Evolutionary conservation across 2,797 vertebrate genomes (phyloP).

Genomic region (Anas bernieri): DNA sequence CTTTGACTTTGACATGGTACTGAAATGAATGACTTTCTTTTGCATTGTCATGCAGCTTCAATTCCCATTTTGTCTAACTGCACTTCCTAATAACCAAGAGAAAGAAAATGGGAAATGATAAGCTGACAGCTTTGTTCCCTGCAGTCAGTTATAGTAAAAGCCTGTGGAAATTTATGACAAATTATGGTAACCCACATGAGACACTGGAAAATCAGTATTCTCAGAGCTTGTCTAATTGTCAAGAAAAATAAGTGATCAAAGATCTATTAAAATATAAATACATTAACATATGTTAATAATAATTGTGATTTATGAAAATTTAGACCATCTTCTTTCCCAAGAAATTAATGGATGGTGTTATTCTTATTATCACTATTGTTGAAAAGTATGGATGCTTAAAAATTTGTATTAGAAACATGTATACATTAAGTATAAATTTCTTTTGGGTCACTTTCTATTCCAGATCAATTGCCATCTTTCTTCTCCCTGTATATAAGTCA

Average conservation of each 20-base stretch:
- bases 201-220: not conserved
- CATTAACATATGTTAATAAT: not conserved
- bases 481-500: not conserved
- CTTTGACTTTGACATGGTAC: slow-evolving; percentile 45
- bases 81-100: not conserved
- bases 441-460: not conserved
- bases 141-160: not conserved
- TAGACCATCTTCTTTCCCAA: not conserved
- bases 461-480: slow-evolving; percentile 38
- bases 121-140: slow-evolving; percentile 37
- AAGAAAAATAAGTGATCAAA: not conserved
- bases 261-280: not conserved
- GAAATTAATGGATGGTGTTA: not conserved
- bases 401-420: not conserved
- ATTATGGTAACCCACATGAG: not conserved
- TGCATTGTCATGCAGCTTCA: not conserved
- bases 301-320: not conserved
- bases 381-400: not conserved
- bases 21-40: slow-evolving; percentile 46
- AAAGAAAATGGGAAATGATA: slow-evolving; percentile 1
- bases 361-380: not conserved
- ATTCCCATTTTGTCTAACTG: slow-evolving; percentile 35
- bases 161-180: slow-evolving; percentile 23
- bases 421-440: not conserved
- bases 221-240: slow-evolving; percentile 10